A percentile compares a stretch with the other conserved stretches of the same genome.
These are phyloP conservation scores for Ibidorhyncha struthersii DNA, from an alignment of 2,113 vertebrate genomes.

Conservation along the genomic window DNA sequence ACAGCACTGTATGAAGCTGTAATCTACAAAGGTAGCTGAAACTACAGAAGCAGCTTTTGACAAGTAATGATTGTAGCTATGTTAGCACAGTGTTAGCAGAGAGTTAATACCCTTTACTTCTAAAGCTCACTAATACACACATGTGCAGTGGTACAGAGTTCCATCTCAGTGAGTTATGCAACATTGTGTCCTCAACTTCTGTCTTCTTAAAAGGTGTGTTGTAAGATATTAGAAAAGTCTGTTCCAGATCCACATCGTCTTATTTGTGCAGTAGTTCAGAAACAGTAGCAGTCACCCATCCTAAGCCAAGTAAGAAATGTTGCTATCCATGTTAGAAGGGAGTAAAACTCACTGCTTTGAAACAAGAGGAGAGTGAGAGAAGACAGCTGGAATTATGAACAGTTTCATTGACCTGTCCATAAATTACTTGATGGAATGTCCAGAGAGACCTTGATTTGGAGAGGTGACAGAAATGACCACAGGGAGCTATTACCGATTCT, in stretches of 20 bases:
- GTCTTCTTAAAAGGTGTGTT: neutral
- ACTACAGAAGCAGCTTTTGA: neutral
- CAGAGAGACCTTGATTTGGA: neutral
- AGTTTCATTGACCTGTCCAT: neutral
- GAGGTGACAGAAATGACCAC: neutral
- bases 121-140: neutral
- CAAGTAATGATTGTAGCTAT: neutral
- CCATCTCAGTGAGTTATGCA: neutral
- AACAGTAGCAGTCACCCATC: neutral
- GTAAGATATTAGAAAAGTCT: neutral
- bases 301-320: neutral
- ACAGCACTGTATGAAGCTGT: neutral
- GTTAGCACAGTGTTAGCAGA: neutral
- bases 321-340: neutral
- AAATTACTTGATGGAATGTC: conserved; percentile 5
- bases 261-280: neutral
- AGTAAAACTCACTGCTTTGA: neutral
- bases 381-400: neutral
- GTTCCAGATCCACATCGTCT: neutral
- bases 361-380: neutral
- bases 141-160: neutral
- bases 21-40: neutral
- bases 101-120: neutral
- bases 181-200: neutral
- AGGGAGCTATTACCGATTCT: neutral